Evolutionary conservation across 1,140 invertebrate genomes (phyloP), one percentile per base, ranked within the genome.

Genomic region (Schlechtendalia chinensis): DNA sequence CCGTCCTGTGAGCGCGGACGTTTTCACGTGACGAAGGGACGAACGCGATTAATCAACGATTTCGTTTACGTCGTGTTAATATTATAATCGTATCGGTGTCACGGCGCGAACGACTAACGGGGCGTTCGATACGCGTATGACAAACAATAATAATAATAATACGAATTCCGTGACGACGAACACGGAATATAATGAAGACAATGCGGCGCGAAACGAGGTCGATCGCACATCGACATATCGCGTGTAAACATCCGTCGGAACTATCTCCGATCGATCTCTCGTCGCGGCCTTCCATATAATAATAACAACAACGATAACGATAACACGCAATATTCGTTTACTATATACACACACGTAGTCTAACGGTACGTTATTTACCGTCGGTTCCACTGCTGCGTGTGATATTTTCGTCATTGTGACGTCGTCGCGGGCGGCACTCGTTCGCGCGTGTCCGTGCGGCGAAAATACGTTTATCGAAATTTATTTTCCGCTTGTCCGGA

Each of bases 191-290:
- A 71, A 47, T 50, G 32, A 39, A 39, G 32, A 39, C 32, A 39
- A 39, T 4, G 32, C 32, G 32, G 63, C 12, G 63, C 19, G 32
- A 75, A 75, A 75, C 29, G 27, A 19, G 72, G 72, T 75, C 72
- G 72, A 75, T 58, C 19, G 19, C 32, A 39, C 32, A 39, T 39
- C 3, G 8, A 39, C 8, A 39, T 39, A 39, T 39, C 8, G 8
- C 32, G 27, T 75, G 72, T 58, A 75, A 75, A 75, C 72, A 75
- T 58, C 24, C 27, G 53, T 75, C 12, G 54, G n/a, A 75, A 75
- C 58, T 75, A 75, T 58, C 53, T 75, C n/a, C 72, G 53, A 53
- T 58, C 72, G 12, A 53, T 27, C 67, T 71, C 24, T 71, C 47
- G 67, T 10, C 5, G 22, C 67, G 22, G 27, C 65, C 19, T 47